These are phyloP conservation scores for Blastobasis adustella DNA, from an alignment of 2,888 invertebrate species.

Conservation along the genomic window DNA sequence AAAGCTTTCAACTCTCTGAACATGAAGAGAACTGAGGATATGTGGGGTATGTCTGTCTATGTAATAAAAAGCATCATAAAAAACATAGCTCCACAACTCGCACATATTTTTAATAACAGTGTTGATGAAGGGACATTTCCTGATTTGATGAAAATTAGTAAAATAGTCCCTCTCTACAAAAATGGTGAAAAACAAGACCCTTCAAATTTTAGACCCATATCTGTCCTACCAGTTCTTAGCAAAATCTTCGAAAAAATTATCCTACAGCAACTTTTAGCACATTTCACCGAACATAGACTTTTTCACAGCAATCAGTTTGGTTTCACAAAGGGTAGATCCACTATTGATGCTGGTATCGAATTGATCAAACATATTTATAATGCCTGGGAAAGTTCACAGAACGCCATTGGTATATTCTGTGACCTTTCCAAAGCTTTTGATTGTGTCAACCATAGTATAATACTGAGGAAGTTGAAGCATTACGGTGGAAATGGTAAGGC, in stretches of 20 bases:
- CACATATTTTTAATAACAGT: constrained; percentile 1
- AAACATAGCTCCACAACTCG: neutral
- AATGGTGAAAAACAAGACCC: neutral
- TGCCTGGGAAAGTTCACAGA: neutral
- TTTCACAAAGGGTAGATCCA: neutral
- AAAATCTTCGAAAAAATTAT: neutral
- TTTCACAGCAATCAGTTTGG: neutral
- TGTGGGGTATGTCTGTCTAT: neutral
- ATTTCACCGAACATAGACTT: neutral
- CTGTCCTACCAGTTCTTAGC: neutral
- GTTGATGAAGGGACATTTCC: constrained; percentile 1
- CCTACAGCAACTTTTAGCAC: neutral
- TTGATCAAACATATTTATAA: neutral
- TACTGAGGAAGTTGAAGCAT: constrained; percentile 1
- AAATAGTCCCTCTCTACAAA: neutral
- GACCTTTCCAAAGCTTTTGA: constrained; percentile 6
- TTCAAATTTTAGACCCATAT: neutral
- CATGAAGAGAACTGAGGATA: neutral
- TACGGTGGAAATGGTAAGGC: too few relatives aligned
- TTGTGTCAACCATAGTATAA: constrained; percentile 3
- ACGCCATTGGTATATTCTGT: constrained; percentile 4
- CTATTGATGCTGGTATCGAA: neutral
- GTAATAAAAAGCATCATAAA: neutral
- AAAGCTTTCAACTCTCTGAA: constrained; percentile 1
- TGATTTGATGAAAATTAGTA: constrained; percentile 2